Evolutionary conservation across 2,888 invertebrate species (phyloP), one percentile per base, ranked within the genome.

Genomic region (Horisme vitalbata): DNA sequence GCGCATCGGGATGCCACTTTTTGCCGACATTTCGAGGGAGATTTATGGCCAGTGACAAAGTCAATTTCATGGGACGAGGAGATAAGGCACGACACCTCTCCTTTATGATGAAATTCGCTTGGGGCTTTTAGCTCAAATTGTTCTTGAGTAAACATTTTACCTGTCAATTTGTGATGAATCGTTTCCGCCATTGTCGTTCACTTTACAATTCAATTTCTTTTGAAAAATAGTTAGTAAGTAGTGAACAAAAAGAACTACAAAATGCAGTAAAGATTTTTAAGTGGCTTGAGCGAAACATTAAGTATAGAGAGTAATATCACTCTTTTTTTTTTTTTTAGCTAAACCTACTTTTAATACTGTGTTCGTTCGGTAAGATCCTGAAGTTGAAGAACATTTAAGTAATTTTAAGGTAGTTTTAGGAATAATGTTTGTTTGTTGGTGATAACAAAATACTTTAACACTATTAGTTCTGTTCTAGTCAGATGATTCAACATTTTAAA

Each of bases 1-100:
- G 69, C 78, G 75, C 72, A 68, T 70, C 71, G 60, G 70, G 69
- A 71, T 65, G 75, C 75, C 77, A 71, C 65, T 70, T 72, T 77
- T 79, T 83, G 77, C 71, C 68, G 61, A 58, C 63, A 61, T 69
- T 73, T 79, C 63, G 71, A 68, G 70, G 57, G 72, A 87, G 85
- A 88, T 88, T 88, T 88, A 88, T 83, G 80, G 73, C 58, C 77
- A 78, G 79, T 85, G 87, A 87, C 89, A 87, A 82, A 84, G 86
- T 87, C 83, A 83, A 88, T 88, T 87, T 87, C 76, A 81, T 76
- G 86, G 82, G 72, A 65, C 67, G 72, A 62, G 57, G 39, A 54
- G 79, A 81, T 81, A 78, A 65, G 78, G 77, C 82, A 78, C 66
- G 69, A 57, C 58, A 62, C 63, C 63, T 60, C 59, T 68, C 72